Evolutionary conservation across 2,797 vertebrate genomes (phyloP), one percentile per base, ranked within the genome.

Genomic region (Pygocentrus nattereri): DNA sequence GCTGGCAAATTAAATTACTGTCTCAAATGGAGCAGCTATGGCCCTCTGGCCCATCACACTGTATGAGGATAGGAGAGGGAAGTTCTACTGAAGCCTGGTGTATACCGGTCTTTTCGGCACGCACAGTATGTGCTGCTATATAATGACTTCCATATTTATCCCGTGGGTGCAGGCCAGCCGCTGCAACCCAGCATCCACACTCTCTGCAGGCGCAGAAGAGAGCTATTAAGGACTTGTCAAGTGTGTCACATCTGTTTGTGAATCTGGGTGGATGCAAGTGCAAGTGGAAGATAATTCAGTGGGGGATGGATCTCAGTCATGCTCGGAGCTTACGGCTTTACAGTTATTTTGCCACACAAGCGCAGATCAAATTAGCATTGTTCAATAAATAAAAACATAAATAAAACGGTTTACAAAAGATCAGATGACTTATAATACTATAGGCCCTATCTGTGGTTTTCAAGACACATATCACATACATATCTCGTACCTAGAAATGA

Each of bases 141-240:
- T 79, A 84, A 85, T 82, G 52, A 76, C 75, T 85, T 76, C 75
- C 79, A 83, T 65, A 75, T 83, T 86, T 82, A 65, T 59, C 65
- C 50, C 47, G 44, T 70, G 74, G 73, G 82, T 73, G 44, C 54
- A 56, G 74, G 72, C 44, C 62, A 84, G 81, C 50, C 19, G 23
- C 58, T 72, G 58, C 74, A 76, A 61, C 54, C 58, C 49, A 34
- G 38, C 59, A 74, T 69, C 38, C 58, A 73, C 64, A 74, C 47
- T 62, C 67, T 47, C 67, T 52, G 62, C 72, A 74, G 25, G 56
- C 74, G 16, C 64, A 80, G 71, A 59, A 52, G 54, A 68, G 62
- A 49, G 50, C 64, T 68, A 81, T 61, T 76, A 73, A 81, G 47
- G 25, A 52, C 52, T 25, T 76, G 56, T 74, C 76, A 79, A 68